Conservation (phyloP, 2,113 vertebrate genomes). For the Cynocephalus volans region DNA sequence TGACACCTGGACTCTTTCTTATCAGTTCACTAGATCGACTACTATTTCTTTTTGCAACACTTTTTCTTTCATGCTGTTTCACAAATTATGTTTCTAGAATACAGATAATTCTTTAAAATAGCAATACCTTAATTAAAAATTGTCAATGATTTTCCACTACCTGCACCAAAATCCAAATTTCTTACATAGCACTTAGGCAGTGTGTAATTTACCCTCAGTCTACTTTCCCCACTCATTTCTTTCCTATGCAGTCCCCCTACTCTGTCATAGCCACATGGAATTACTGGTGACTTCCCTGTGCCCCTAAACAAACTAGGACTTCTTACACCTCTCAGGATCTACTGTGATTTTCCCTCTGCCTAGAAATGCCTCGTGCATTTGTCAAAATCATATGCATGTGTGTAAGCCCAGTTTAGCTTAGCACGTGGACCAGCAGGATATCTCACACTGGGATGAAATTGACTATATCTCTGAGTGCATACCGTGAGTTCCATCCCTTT, state of each 20-base stretch:
- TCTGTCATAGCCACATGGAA: background rate
- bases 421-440: background rate
- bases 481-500: conserved; percentile 60
- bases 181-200: background rate
- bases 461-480: conserved; percentile 36
- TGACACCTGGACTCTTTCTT: background rate
- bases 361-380: background rate
- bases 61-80: background rate
- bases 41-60: background rate
- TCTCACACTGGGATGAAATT: conserved; percentile 59
- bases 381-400: background rate
- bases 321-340: background rate
- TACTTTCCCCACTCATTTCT: background rate
- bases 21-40: background rate
- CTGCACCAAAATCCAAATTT: background rate
- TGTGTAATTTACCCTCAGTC: background rate
- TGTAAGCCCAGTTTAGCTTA: background rate
- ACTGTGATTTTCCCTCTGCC: background rate
- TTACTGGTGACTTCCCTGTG: background rate
- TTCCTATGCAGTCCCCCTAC: background rate
- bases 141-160: conserved; percentile 25
- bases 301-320: background rate
- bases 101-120: background rate
- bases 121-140: conserved; percentile 46
- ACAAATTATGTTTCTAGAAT: conserved; percentile 24